Evolutionary conservation across 2,888 invertebrate species (phyloP).

Genomic region (Pemphredon lugubris): DNA sequence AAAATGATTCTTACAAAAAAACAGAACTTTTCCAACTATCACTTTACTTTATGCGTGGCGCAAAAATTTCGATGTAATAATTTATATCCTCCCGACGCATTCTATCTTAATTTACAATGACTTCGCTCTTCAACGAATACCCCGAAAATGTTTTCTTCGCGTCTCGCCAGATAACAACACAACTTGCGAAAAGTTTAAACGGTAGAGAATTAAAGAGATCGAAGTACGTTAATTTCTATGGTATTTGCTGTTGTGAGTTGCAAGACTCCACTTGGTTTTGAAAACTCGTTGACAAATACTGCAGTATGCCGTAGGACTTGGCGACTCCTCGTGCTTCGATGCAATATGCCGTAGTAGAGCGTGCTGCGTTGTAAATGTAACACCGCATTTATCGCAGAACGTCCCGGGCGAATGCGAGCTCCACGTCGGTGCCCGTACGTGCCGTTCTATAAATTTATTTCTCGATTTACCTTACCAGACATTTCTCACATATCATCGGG

Average conservation of each 20-base stretch:
- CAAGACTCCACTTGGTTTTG: conserved; percentile 76
- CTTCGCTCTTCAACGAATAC: too few species aligned
- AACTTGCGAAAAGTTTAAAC: too few species aligned
- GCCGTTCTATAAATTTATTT: conserved; percentile 68
- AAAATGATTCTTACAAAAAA: too few species aligned
- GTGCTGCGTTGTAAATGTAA: conserved; percentile 71
- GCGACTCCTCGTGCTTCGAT: conserved; percentile 72
- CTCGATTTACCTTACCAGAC: conserved; percentile 53
- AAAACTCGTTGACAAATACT: conserved; percentile 72
- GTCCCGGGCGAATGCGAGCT: conserved; percentile 59
- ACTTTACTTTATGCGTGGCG: too few species aligned
- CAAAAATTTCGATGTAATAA: too few species aligned
- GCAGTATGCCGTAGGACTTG: conserved; percentile 69
- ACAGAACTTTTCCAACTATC: too few species aligned
- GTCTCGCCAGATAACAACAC: too few species aligned
- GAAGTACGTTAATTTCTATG: conserved; percentile 64
- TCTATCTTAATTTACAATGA: too few species aligned
- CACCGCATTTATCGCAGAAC: conserved; percentile 67
- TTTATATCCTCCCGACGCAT: too few species aligned
- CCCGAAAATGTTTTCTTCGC: too few species aligned
- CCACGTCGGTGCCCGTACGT: conserved; percentile 37
- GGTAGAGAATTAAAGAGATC: too few species aligned
- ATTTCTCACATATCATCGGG: neutral
- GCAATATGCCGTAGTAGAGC: conserved; percentile 72
- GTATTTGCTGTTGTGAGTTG: conserved; percentile 75